phyloP scores from a whole-genome alignment of 2,797 vertebrate genomes.

The Phoebastria nigripes region DNA sequence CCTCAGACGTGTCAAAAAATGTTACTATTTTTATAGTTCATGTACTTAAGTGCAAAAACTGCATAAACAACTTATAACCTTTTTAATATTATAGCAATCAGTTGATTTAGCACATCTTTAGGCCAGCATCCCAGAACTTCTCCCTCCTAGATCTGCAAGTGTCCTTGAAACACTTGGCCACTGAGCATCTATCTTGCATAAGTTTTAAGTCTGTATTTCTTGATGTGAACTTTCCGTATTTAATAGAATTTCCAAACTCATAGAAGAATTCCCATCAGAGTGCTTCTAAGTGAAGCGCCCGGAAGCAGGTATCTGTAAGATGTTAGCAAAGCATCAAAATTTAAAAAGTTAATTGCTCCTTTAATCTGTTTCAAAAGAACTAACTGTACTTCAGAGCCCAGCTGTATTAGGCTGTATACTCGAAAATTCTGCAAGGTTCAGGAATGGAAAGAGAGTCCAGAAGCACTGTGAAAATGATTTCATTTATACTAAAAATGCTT shows the following conservation, averaged over 20 bases:
- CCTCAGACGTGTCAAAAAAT: not conserved
- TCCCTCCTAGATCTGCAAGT: not conserved
- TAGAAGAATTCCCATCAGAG: not conserved
- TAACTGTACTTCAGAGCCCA: not conserved
- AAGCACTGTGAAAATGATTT: not conserved
- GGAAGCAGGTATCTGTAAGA: not conserved
- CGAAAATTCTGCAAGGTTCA: not conserved
- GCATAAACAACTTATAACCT: not conserved
- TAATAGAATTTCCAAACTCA: not conserved
- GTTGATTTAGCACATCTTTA: not conserved
- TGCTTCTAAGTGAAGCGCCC: not conserved
- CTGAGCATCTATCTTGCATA: not conserved
- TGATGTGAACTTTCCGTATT: not conserved
- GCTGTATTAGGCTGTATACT: not conserved
- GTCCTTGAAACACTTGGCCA: not conserved
- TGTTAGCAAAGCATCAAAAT: not conserved
- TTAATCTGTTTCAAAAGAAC: not conserved
- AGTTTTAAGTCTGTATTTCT: not conserved
- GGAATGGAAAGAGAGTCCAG: not conserved
- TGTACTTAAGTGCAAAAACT: not conserved
- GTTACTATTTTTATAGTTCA: not conserved
- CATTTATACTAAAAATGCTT: not conserved
- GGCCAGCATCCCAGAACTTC: not conserved
- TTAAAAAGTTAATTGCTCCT: not conserved
- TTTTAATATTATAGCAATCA: not conserved